Conservation (phyloP, 2,113 vertebrate species). For the Pimephales promelas region DNA sequence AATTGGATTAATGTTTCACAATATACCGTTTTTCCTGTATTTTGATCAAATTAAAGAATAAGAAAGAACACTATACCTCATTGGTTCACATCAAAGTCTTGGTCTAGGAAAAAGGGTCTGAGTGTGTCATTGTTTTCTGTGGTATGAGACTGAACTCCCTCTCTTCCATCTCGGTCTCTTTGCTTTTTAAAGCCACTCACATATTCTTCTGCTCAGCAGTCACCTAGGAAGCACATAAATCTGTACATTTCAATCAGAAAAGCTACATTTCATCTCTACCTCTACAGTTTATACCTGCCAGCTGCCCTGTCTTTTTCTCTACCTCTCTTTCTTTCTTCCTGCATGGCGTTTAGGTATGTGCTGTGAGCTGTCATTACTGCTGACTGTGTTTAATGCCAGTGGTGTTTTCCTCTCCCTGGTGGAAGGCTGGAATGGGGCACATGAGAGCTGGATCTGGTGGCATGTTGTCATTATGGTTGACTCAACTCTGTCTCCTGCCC, state of each 20-base stretch:
- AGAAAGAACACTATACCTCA: too few species aligned
- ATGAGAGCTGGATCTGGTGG: constrained; percentile 18
- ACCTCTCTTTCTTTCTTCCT: background rate
- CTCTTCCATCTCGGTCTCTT: background rate
- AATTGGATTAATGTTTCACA: too few species aligned
- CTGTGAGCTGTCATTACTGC: constrained; percentile 39
- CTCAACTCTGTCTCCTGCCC: constrained; percentile 23
- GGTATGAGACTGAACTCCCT: background rate
- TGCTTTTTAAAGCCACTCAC: constrained; percentile 30
- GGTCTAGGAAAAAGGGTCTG: too few species aligned
- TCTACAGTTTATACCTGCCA: constrained; percentile 24
- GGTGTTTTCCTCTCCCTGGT: constrained; percentile 27
- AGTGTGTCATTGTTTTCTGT: constrained; percentile 13
- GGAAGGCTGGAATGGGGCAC: constrained; percentile 10
- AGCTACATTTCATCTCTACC: constrained; percentile 11
- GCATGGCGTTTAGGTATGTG: background rate
- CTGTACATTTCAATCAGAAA: constrained; percentile 36
- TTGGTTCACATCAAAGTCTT: background rate
- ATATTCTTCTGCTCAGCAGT: constrained; percentile 10
- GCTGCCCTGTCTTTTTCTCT: background rate
- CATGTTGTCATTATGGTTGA: constrained; percentile 34
- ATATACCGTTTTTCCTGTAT: too few species aligned
- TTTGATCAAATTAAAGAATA: too few species aligned
- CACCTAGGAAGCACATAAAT: constrained; percentile 8
- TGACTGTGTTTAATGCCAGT: constrained; percentile 36